Evolutionary conservation across 2,797 vertebrate species (phyloP).

Genomic region (Eulemur albifrons): DNA sequence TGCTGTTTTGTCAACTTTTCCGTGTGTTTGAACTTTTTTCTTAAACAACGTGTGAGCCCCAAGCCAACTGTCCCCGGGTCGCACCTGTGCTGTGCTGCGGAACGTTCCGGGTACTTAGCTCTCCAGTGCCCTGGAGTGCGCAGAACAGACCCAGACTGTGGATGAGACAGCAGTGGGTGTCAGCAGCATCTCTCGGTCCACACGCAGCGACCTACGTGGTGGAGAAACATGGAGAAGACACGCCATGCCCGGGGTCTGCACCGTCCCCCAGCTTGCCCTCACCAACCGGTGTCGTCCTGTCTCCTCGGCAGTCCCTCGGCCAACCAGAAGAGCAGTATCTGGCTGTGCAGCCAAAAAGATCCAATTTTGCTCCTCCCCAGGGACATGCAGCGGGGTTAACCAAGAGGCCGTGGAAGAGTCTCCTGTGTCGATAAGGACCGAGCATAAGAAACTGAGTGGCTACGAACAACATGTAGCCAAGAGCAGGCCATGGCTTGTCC

Average conservation of each 20-base stretch:
- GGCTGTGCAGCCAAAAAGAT: not conserved
- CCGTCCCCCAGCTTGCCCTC: rapidly evolving
- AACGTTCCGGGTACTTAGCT: slow-evolving; percentile 78
- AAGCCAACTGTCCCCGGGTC: no score
- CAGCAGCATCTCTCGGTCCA: slow-evolving; percentile 84
- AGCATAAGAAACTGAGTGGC: rapidly evolving
- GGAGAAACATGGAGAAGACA: not conserved
- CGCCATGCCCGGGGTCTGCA: rapidly evolving
- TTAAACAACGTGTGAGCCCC: rapidly evolving
- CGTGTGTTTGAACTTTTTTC: not conserved
- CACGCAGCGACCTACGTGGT: slow-evolving; percentile 84
- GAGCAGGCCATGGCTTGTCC: rapidly evolving
- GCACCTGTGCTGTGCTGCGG: no score
- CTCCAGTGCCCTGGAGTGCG: slow-evolving; percentile 86
- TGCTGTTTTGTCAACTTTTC: not conserved
- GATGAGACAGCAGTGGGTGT: slow-evolving; percentile 86
- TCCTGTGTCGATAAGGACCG: not conserved
- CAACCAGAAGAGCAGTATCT: not conserved
- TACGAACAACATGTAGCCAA: rapidly evolving
- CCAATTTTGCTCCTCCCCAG: not conserved
- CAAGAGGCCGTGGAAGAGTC: not conserved
- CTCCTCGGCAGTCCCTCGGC: not conserved
- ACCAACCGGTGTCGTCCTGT: rapidly evolving
- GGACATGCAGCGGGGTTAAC: no score
- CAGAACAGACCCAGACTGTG: slow-evolving; percentile 88